Base-by-base conservation (phyloP, 2,888 invertebrate species). In the Bellardia bayeri region DNA sequence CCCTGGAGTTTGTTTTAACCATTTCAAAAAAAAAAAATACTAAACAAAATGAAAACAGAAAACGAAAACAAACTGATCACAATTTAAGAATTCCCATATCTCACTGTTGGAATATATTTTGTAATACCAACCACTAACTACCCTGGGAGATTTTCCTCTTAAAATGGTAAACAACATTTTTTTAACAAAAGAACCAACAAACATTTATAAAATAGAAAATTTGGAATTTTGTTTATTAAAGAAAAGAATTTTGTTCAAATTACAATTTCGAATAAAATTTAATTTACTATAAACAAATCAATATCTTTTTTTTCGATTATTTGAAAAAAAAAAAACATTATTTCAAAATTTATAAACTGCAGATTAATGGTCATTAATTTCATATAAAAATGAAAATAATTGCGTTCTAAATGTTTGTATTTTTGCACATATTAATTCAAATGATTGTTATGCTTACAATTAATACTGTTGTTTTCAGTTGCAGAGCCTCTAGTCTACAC, bases 351-450 rank as follows among this genome's bases (percentile, higher is more conserved):
- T 16, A 7, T 54, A 76, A 56, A 61, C 54, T 69, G 45, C 69
- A 71, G 83, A 78, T 63, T 83, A 78, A 56, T 83, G 69, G 71
- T 64, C 69, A 83, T 83, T 83, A 78, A 69, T 69, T 76, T 76
- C 61, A 61, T 30, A 76, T 76, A 61, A 82, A 82, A 82, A 54
- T 56, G 0, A 23, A 82, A 64, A 71, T 83, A 63, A 78, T 83
- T 83, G 56, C 83, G 83, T 64, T 78, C 71, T 54, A 54, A 63
- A 69, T 69, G 16, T 9, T 54, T 72, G 7, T 49, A 56, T 9
- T 37, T 71, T 23, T 23, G 23, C 33, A 64, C 64, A 49, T 56
- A 6, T 64, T 40, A 37, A 42, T 45, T 56, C 9, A 45, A 40
- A 69, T 56, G 8, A 42, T 16, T 69, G 61, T 40, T 33, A 49